These are phyloP conservation scores for Callopanchax toddi DNA, from an alignment of 2,113 vertebrate genomes.

Conservation along the genomic window DNA sequence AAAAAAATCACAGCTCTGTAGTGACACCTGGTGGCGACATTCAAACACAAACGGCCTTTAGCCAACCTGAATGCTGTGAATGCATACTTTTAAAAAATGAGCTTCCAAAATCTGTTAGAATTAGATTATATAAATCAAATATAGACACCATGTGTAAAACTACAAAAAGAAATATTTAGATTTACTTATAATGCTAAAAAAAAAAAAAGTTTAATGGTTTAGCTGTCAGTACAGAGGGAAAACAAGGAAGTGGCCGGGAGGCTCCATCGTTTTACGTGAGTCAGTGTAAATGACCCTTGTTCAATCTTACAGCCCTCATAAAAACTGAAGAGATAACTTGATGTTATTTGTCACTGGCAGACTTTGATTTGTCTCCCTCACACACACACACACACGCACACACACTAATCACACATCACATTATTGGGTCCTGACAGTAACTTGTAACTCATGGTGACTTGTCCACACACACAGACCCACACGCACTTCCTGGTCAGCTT, in stretches of 20 bases:
- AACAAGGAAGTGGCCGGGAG: background rate
- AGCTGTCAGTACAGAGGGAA: background rate
- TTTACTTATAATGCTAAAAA: background rate
- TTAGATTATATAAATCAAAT: too few relatives aligned
- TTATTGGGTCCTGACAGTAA: background rate
- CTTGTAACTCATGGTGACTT: constrained; percentile 4
- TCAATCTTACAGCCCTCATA: constrained; percentile 64
- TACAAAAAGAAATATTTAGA: background rate
- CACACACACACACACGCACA: background rate
- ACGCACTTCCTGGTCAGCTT: constrained; percentile 16
- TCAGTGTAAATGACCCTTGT: constrained; percentile 61
- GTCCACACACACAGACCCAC: background rate
- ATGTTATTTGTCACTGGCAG: constrained; percentile 23
- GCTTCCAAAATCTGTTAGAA: too few relatives aligned
- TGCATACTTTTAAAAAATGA: too few relatives aligned
- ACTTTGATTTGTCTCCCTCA: constrained; percentile 17
- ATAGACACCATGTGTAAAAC: too few relatives aligned
- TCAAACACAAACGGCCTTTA: background rate
- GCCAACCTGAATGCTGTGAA: too few relatives aligned
- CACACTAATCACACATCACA: constrained; percentile 1
- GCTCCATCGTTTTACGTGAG: background rate
- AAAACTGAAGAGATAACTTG: constrained; percentile 34
- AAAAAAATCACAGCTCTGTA: constrained; percentile 41
- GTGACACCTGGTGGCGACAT: constrained; percentile 66
- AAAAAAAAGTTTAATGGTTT: background rate